Conservation (phyloP, 2,113 vertebrate genomes). For the Brachyhypopomus occidentalis region DNA sequence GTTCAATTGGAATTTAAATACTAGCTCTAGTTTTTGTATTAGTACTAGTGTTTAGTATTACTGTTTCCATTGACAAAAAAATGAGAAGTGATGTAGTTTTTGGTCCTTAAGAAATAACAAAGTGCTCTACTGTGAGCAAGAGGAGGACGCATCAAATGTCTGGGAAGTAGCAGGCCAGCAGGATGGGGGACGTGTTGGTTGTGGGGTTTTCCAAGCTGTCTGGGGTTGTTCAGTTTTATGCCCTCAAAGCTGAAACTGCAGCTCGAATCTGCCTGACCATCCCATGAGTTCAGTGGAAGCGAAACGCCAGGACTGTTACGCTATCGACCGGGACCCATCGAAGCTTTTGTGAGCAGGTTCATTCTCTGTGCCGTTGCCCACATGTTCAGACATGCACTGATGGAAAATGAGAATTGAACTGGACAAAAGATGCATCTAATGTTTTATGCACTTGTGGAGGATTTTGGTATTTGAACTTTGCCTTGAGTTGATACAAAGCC, state of each 20-base stretch:
- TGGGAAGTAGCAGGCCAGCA: not conserved
- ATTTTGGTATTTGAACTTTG: not conserved
- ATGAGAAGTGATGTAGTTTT: not conserved
- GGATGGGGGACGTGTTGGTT: not conserved
- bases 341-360: slow-evolving; percentile 96
- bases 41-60: no score
- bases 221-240: no score
- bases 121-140: not conserved
- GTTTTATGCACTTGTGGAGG: not conserved
- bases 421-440: not conserved
- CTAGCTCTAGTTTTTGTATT: not conserved
- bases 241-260: not conserved
- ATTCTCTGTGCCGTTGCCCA: slow-evolving; percentile 96
- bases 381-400: slow-evolving; percentile 82
- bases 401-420: not conserved
- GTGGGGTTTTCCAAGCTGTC: not conserved
- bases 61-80: not conserved
- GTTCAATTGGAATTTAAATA: not conserved
- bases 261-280: not conserved
- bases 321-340: slow-evolving; percentile 84
- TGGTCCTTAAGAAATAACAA: not conserved
- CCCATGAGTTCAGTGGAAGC: not conserved
- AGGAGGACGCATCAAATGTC: not conserved
- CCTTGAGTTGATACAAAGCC: not conserved
- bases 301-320: slow-evolving; percentile 72